Evolutionary conservation across 2,797 vertebrate genomes (phyloP).

Genomic region (Sciaenops ocellatus): DNA sequence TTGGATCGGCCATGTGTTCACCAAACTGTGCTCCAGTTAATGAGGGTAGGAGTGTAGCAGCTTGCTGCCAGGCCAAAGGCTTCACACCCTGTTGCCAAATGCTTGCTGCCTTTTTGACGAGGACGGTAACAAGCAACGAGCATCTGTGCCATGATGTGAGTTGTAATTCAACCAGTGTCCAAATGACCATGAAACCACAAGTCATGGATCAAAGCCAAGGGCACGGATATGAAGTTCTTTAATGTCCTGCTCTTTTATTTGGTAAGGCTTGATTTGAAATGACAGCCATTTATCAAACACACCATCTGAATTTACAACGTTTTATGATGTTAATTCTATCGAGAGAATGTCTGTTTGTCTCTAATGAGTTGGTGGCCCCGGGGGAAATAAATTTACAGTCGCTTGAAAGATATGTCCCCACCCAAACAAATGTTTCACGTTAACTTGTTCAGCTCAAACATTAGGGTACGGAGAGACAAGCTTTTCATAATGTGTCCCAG

Average conservation of each 20-base stretch:
- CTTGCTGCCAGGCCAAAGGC: conserved; percentile 49
- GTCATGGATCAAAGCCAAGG: conserved; percentile 42
- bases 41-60: conserved; percentile 35
- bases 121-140: conserved; percentile 37
- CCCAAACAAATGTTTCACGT: conserved; percentile 70
- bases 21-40: conserved; percentile 55
- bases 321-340: conserved; percentile 44
- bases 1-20: conserved; percentile 64
- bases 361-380: conserved; percentile 54
- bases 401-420: conserved; percentile 52
- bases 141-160: conserved; percentile 39
- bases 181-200: conserved; percentile 56
- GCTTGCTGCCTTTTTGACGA: conserved; percentile 43
- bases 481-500: conserved; percentile 42
- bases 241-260: conserved; percentile 20
- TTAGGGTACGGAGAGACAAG: conserved; percentile 30
- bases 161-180: conserved; percentile 43
- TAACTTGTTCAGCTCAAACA: conserved; percentile 57
- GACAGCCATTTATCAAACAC: conserved; percentile 49
- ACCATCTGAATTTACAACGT: conserved; percentile 44
- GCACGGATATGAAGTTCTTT: conserved; percentile 19
- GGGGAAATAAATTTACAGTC: conserved; percentile 51
- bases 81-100: conserved; percentile 63
- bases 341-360: conserved; percentile 42
- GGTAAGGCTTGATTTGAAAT: conserved; percentile 35